Conservation (phyloP, 2,888 invertebrate genomes). For the Tenodera sinensis region DNA sequence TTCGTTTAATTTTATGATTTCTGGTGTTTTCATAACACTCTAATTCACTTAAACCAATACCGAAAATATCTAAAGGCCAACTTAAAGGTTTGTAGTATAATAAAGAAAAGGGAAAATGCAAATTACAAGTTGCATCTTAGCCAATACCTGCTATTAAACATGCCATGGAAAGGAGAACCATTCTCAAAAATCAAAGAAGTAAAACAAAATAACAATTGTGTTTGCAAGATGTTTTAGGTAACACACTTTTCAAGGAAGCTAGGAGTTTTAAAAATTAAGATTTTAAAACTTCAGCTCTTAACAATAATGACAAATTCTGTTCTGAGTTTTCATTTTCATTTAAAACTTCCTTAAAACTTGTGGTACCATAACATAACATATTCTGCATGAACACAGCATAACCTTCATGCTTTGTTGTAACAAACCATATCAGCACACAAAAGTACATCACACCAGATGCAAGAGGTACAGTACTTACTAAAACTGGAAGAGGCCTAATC, state of each 20-base stretch:
- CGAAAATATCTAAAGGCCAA: not conserved
- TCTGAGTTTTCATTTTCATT: no score
- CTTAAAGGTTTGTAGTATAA: not conserved
- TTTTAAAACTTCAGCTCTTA: not conserved
- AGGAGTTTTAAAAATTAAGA: not conserved
- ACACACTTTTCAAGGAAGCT: not conserved
- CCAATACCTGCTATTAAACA: not conserved
- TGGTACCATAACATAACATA: not conserved
- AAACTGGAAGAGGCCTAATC: slow-evolving; percentile 97
- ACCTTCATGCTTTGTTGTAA: not conserved
- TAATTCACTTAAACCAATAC: not conserved
- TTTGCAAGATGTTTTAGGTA: not conserved
- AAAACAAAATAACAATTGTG: not conserved
- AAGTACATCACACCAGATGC: slow-evolving; percentile 51
- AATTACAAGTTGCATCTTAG: not conserved
- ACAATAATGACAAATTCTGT: not conserved
- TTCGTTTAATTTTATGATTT: not conserved
- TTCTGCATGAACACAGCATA: not conserved
- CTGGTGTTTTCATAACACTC: not conserved
- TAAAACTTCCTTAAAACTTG: no score
- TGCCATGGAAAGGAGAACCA: not conserved
- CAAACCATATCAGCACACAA: slow-evolving; percentile 28
- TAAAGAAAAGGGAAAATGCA: not conserved
- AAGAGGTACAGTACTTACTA: slow-evolving; percentile 78
- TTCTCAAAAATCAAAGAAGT: not conserved